Conservation (phyloP, 2,888 invertebrate genomes). For the Creontiades dilutus region DNA sequence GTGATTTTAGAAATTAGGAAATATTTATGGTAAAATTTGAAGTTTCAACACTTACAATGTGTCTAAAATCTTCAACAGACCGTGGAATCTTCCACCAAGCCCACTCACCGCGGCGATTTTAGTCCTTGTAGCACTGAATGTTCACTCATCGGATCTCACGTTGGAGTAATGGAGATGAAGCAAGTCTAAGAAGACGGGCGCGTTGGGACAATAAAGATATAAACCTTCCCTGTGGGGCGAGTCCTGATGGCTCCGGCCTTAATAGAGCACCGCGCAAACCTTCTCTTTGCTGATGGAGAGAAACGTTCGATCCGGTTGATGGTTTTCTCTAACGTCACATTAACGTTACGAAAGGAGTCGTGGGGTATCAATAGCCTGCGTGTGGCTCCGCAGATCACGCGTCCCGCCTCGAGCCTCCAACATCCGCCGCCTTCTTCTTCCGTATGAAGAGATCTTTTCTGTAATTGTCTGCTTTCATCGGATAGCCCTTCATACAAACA, state of each 20-base stretch:
- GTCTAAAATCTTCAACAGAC: too few species aligned
- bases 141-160: not conserved
- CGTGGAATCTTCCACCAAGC: too few species aligned
- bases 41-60: too few species aligned
- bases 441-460: slow-evolving; percentile 21
- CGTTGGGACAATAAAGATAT: slow-evolving; percentile 39
- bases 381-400: slow-evolving; percentile 48
- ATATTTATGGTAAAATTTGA: too few species aligned
- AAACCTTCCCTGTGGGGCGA: slow-evolving; percentile 26
- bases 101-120: too few species aligned
- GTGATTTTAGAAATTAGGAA: too few species aligned
- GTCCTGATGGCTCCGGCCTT: slow-evolving; percentile 42
- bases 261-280: slow-evolving; percentile 42
- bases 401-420: slow-evolving; percentile 26
- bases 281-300: slow-evolving; percentile 51
- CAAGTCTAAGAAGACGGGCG: slow-evolving; percentile 13
- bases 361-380: slow-evolving; percentile 49
- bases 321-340: slow-evolving; percentile 55
- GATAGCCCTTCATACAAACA: not conserved
- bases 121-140: not conserved
- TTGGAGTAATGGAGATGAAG: slow-evolving; percentile 32
- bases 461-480: slow-evolving; percentile 15
- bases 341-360: slow-evolving; percentile 41
- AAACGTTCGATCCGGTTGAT: slow-evolving; percentile 54
- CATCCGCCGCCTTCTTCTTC: not conserved